Evolutionary conservation across 2,888 invertebrate genomes (phyloP).

Genomic region (Mythimna lalbum): DNA sequence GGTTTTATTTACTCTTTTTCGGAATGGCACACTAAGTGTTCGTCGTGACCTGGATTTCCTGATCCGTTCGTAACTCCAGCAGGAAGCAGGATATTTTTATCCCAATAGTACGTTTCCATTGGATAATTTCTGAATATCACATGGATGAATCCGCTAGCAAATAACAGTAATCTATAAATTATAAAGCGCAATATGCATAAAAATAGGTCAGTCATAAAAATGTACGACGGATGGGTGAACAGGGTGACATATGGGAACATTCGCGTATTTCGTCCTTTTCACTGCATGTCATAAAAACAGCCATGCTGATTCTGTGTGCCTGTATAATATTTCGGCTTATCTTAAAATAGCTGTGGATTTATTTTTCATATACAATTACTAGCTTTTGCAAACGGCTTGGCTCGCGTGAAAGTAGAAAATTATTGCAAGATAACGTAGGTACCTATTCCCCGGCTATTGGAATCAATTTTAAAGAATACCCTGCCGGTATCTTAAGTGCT

Average conservation of each 20-base stretch:
- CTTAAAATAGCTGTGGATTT: not conserved
- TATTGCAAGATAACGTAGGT: too few species aligned
- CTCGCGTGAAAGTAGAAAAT: not conserved
- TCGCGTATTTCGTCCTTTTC: slow-evolving; percentile 41
- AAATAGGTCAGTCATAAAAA: slow-evolving; percentile 59
- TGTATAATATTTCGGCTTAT: slow-evolving; percentile 3
- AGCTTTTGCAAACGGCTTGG: not conserved
- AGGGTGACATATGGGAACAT: slow-evolving; percentile 43
- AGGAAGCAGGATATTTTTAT: too few species aligned
- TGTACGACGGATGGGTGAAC: slow-evolving; percentile 44
- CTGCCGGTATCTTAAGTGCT: too few species aligned
- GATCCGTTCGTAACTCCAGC: not conserved
- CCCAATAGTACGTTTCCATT: not conserved
- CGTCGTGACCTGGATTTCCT: too few species aligned
- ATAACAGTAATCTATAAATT: slow-evolving; percentile 22
- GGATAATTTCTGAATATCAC: not conserved
- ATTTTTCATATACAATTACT: not conserved
- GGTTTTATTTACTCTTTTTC: too few species aligned
- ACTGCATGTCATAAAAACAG: slow-evolving; percentile 41
- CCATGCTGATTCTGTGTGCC: slow-evolving; percentile 3
- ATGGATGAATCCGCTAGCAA: not conserved
- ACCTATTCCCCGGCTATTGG: too few species aligned
- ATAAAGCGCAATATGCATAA: slow-evolving; percentile 47
- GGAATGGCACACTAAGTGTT: too few species aligned
- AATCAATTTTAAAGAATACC: too few species aligned